A percentile compares a stretch with the other conserved stretches of the same genome.
Evolutionary conservation across 23 tunicate genomes (phyloP).

Genomic region (Halocynthia roretzi): DNA sequence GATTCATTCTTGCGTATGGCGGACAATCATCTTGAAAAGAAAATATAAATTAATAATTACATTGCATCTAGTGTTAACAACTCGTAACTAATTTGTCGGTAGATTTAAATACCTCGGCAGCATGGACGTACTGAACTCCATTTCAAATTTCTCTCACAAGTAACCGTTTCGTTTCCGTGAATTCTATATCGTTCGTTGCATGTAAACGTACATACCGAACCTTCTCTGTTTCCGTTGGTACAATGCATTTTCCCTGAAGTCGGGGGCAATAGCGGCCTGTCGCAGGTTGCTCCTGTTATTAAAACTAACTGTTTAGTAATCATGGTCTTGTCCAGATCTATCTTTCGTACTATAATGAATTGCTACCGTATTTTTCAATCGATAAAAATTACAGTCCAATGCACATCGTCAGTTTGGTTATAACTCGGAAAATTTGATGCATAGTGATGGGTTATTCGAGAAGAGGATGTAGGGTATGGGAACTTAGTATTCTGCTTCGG

Average conservation of each 20-base stretch:
- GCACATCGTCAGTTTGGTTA: too few species aligned
- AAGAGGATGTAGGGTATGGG: too few species aligned
- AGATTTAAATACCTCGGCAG: slow-evolving; percentile 25
- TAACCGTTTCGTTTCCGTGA: slow-evolving; percentile 22
- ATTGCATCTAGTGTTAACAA: background rate
- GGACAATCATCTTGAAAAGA: slow-evolving; percentile 46
- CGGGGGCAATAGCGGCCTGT: slow-evolving; percentile 26
- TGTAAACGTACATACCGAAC: slow-evolving; percentile 31
- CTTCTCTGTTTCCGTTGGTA: slow-evolving; percentile 32
- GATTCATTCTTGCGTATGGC: slow-evolving; percentile 54
- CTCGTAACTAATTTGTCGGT: background rate
- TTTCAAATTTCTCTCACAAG: slow-evolving; percentile 26
- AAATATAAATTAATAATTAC: background rate
- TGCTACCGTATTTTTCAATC: too few species aligned
- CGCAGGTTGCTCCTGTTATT: slow-evolving; percentile 38
- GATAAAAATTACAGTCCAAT: too few species aligned
- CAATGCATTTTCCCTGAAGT: slow-evolving; percentile 37
- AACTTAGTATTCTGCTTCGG: too few species aligned
- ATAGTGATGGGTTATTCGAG: too few species aligned
- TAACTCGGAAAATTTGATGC: too few species aligned
- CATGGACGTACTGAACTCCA: slow-evolving; percentile 46
- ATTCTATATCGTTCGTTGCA: slow-evolving; percentile 39
- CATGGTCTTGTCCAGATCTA: too few species aligned
- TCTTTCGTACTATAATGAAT: too few species aligned
- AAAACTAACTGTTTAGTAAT: background rate